phyloP scores from a whole-genome alignment of 2,113 vertebrate species.

The Ploceus nigricollis region DNA sequence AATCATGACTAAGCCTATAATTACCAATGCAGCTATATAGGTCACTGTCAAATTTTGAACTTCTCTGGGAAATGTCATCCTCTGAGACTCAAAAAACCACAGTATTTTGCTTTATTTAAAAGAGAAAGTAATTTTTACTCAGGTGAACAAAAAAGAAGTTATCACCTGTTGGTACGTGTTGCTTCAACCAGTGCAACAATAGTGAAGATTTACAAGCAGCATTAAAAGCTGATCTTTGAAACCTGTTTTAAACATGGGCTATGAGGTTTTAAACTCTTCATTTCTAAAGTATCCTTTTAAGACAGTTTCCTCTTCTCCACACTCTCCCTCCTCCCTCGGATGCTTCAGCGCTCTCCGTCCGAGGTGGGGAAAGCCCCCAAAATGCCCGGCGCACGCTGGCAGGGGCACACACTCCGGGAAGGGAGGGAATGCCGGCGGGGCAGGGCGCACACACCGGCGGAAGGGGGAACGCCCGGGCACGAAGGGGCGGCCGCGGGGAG shows the following conservation, averaged over 20 bases:
- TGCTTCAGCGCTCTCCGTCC: background rate
- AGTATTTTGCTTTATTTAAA: background rate
- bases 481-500: background rate
- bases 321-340: background rate
- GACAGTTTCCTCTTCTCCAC: background rate
- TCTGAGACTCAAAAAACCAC: background rate
- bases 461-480: background rate
- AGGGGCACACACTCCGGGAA: fast-evolving
- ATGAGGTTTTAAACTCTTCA: fast-evolving
- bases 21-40: background rate
- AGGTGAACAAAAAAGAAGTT: background rate
- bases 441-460: background rate
- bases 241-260: background rate
- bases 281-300: background rate
- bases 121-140: background rate
- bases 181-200: background rate
- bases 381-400: fast-evolving
- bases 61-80: background rate
- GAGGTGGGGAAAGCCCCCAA: fast-evolving
- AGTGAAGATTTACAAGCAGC: background rate
- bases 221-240: background rate
- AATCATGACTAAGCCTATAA: background rate
- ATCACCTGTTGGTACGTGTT: background rate
- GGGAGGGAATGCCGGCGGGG: fast-evolving
- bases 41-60: background rate